A percentile compares a stretch with the other conserved stretches of the same genome.
Conservation (phyloP, 64 coral and sea anemone genomes). For the Pocillopora damicornis region DNA sequence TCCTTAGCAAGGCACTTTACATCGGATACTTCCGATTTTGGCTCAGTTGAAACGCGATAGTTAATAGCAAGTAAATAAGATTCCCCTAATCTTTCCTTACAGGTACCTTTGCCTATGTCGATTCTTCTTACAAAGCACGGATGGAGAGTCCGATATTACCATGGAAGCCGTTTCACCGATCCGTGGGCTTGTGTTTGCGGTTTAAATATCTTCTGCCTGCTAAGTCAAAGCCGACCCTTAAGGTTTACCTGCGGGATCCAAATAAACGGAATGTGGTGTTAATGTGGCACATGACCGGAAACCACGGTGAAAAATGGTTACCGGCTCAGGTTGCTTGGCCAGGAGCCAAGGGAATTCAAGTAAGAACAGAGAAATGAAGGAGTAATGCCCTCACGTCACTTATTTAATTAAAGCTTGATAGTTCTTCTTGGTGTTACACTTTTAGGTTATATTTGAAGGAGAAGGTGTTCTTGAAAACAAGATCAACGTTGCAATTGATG, state of each 20-base stretch:
- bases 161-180: constrained; percentile 24
- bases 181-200: not conserved
- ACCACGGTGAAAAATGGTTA: constrained; percentile 16
- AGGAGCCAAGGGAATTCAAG: not conserved
- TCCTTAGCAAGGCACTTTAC: too few relatives aligned
- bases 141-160: constrained; percentile 5
- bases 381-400: too few relatives aligned
- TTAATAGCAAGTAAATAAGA: too few relatives aligned
- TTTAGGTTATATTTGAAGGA: constrained; percentile 13
- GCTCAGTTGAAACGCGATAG: too few relatives aligned
- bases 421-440: not conserved
- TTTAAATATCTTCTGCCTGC: constrained; percentile 20
- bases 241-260: not conserved
- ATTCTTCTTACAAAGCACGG: not conserved
- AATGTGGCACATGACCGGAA: not conserved
- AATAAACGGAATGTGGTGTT: not conserved
- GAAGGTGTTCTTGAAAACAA: not conserved
- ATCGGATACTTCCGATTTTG: too few relatives aligned
- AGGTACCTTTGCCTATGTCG: constrained; percentile 1
- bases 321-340: not conserved
- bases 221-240: not conserved
- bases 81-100: not conserved
- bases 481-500: constrained; percentile 11
- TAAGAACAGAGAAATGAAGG: not conserved
- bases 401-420: not conserved